Evolutionary conservation across 2,888 invertebrate genomes (phyloP), one percentile per base, ranked within the genome.

Genomic region (Cantharis nigra): DNA sequence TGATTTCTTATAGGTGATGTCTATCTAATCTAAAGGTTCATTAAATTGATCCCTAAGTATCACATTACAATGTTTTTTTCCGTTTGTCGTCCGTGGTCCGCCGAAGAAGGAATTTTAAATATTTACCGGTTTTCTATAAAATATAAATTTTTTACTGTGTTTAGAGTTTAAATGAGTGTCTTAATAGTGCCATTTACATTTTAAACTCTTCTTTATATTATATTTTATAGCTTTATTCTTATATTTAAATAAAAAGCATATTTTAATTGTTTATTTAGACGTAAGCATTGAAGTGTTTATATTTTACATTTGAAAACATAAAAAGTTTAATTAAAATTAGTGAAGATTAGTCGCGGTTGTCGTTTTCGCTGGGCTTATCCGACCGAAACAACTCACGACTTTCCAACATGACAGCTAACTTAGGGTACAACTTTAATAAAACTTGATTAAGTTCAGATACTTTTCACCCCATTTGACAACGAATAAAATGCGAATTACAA

Each of bases 121-220:
- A 78, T 78, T 64, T 73, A 75, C 67, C 69, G 75, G 75, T 72
- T 74, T 78, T 73, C 67, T 69, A 64, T 65, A 77, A 70, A 67
- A 67, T 23, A n/a, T 23, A 64, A 20, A 64, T 64, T 64, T 64
- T 64, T 64, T 64, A 18, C 18, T 18, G 72, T 72, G 70, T 64
- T 76, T 64, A 16, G 65, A 30, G 71, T 74, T 67, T 71, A 74
- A 80, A 79, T 80, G 76, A 69, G 75, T 74, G 75, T 75, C 76
- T 79, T 79, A 81, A 81, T 80, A 79, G 78, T 78, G 76, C 78
- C 78, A 81, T 81, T 81, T 81, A 78, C 79, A 80, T 79, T 80
- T 79, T 71, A 70, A 75, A 76, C 76, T 71, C 73, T 74, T 77
- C 73, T 77, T 74, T 73, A 63, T 49, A 49, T 49, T 49, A 49